Evolutionary conservation across 2,888 invertebrate genomes (phyloP), one percentile per base, ranked within the genome.

Genomic region (Thecophora atra): DNA sequence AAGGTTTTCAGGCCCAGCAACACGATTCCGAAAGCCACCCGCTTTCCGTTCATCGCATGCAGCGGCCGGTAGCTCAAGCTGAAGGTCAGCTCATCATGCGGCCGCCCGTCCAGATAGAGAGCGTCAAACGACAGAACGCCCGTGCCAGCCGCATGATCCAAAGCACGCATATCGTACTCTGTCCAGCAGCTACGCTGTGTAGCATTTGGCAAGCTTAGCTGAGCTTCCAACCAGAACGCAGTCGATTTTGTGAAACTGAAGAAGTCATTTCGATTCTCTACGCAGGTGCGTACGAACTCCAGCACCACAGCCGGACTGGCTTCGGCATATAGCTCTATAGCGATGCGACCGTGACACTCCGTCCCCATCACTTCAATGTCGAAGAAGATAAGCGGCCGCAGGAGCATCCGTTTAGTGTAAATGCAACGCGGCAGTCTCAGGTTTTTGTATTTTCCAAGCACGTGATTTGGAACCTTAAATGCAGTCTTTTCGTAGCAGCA

Each of bases 1-100:
- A 84, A 72, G 15, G 79, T 70, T 47, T 77, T 79, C 7, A 77
- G 58, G 13, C 83, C 82, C n/a, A 76, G 75, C 3, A 79, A 65
- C 1, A 84, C 78, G n/a, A 77, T 76, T 0, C 84, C 84, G 42
- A 84, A 83, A 0, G 79, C 83, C n/a, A 82, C 76, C 17, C 82
- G 77, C n/a, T 74, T 76, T 0, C 82, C 82, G 71, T 81, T 83
- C n/a, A 80, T 73, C 1, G 78, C 76, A 1, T 68, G 70, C 24
- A 84, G 21, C 1, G 81, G 81, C 56, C 81, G 80, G 68, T 82
- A 82, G 42, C 82, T 82, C 15, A 84, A 78, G 30, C 80, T 75
- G 28, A 83, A 84, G 42, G 78, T 73, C 0, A 83, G 72, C 11
- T 68, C 51, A 15, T 66, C 62, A n/a, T 76, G 74, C 24, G 72